Percentiles rank a stretch among this genome's conserved stretches.
Conservation (phyloP, 2,113 vertebrate species). For the Mobula hypostoma region DNA sequence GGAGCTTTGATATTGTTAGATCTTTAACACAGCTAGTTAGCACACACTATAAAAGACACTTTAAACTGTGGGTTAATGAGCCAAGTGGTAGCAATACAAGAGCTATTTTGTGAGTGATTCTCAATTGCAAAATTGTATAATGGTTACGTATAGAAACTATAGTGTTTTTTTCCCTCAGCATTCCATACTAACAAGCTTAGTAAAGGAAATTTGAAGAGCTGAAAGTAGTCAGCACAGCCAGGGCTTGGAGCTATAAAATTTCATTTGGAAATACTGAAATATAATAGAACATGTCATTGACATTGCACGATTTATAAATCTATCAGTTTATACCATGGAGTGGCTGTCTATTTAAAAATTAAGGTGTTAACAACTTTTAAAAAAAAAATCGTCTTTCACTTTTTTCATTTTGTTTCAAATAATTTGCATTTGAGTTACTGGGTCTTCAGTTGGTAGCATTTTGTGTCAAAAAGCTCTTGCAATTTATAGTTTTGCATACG, state of each 20-base stretch:
- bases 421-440: not conserved
- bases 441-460: not conserved
- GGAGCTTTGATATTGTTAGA: not conserved
- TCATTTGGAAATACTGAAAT: not conserved
- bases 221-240: not conserved
- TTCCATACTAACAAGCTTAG: not conserved
- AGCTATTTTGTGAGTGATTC: not conserved
- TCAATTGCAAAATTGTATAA: not conserved
- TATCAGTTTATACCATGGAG: not conserved
- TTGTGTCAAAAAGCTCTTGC: not conserved
- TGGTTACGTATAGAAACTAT: not conserved
- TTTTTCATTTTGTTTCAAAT: not conserved
- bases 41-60: not conserved
- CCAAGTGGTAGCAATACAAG: not conserved
- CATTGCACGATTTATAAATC: not conserved
- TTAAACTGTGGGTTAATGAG: not conserved
- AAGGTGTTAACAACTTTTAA: not conserved
- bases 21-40: not conserved
- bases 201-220: not conserved
- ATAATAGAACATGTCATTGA: not conserved
- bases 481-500: not conserved
- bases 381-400: not conserved
- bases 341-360: not conserved
- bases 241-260: not conserved
- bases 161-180: not conserved